phyloP scores from a whole-genome alignment of 2,888 invertebrate species.

The Agonopterix arenella region DNA sequence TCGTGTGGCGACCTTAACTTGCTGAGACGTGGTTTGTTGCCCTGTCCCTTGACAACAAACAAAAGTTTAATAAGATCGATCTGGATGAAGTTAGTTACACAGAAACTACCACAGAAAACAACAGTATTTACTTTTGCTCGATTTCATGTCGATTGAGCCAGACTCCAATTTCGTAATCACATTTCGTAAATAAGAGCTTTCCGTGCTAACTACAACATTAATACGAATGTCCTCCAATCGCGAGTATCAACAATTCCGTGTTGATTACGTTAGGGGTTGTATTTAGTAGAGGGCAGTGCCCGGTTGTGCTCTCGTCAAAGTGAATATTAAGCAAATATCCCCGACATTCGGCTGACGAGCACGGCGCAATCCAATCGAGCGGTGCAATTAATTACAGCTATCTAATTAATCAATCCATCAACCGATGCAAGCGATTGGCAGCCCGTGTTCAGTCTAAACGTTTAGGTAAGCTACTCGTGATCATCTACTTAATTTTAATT shows the following conservation, averaged over 20 bases:
- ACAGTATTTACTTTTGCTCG: no score
- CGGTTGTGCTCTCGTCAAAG: conserved; percentile 26
- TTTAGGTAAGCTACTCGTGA: no score
- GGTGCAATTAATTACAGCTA: conserved; percentile 40
- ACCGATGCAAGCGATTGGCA: conserved; percentile 11
- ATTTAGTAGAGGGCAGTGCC: conserved; percentile 19
- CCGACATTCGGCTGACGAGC: conserved; percentile 22
- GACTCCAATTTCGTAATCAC: no score
- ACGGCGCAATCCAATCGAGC: conserved; percentile 18
- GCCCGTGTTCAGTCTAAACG: no score
- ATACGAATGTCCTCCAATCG: neutral
- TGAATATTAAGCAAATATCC: conserved; percentile 42
- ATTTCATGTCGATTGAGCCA: no score
- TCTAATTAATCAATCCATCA: conserved; percentile 39
- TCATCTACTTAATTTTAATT: no score
- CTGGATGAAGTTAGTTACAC: no score
- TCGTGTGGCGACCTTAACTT: neutral
- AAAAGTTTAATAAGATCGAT: no score
- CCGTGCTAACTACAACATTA: no score
- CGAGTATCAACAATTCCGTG: conserved; percentile 17
- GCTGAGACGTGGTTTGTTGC: neutral
- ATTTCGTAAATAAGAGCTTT: no score
- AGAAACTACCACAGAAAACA: no score
- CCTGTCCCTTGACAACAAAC: no score
- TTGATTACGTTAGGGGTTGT: conserved; percentile 24